phyloP scores from a whole-genome alignment of 2,797 vertebrate genomes.

The Syncerus caffer region DNA sequence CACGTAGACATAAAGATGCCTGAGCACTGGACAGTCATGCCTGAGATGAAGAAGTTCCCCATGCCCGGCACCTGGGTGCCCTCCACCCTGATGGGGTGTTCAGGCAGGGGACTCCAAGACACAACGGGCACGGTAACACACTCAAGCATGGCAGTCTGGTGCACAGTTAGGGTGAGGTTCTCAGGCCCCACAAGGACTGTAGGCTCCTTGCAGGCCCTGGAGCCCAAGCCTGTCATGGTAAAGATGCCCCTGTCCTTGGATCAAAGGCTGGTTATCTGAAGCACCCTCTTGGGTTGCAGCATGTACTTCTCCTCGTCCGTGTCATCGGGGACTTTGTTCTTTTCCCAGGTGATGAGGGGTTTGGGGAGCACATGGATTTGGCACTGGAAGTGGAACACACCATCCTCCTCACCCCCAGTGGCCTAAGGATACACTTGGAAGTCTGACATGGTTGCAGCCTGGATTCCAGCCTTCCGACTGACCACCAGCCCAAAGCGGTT shows the following conservation, averaged over 20 bases:
- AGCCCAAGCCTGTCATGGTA: conserved; percentile 92
- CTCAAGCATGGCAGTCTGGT: conserved; percentile 97
- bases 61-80: conserved; percentile 98
- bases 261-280: conserved; percentile 94
- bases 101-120: conserved; percentile 97
- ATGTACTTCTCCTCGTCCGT: conserved; percentile 93
- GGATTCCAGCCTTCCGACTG: conserved; percentile 93
- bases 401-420: conserved; percentile 89
- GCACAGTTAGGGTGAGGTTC: conserved; percentile 97
- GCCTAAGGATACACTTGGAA: conserved; percentile 96
- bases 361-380: conserved; percentile 96
- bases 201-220: conserved; percentile 96
- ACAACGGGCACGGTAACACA: conserved; percentile 97
- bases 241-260: conserved; percentile 92
- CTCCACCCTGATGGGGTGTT: conserved; percentile 95
- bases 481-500: conserved; percentile 95
- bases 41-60: conserved; percentile 97
- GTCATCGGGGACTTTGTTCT: conserved; percentile 89
- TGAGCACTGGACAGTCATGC: conserved; percentile 94
- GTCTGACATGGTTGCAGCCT: conserved; percentile 95
- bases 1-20: conserved; percentile 94
- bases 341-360: conserved; percentile 95
- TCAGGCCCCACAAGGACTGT: conserved; percentile 95
- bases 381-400: conserved; percentile 95
- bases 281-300: conserved; percentile 93